Percentiles rank a stretch among this genome's conserved stretches.
Evolutionary conservation across 1,140 invertebrate species (phyloP).

Genomic region (Papilio polytes): DNA sequence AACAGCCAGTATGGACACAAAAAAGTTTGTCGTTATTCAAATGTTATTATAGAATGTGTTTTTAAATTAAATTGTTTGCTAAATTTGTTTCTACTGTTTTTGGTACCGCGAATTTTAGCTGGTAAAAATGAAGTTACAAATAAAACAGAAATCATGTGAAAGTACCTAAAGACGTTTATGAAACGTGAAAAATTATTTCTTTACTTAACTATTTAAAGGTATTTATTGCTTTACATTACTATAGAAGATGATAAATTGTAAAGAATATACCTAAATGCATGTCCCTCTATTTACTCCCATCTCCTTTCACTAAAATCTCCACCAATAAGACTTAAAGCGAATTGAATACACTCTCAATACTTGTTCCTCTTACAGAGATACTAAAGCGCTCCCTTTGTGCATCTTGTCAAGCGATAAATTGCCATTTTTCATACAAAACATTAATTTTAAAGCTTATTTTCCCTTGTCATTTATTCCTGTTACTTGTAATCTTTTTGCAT

Average conservation of each 20-base stretch:
- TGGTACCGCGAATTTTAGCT: too few relatives aligned
- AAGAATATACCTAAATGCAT: neutral
- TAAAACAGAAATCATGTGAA: too few relatives aligned
- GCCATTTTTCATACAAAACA: conserved; percentile 13
- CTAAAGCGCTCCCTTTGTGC: conserved; percentile 58
- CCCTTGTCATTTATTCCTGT: conserved; percentile 34
- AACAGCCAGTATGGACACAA: too few relatives aligned
- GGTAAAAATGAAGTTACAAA: too few relatives aligned
- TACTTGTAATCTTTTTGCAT: conserved; percentile 53
- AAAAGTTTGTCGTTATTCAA: too few relatives aligned
- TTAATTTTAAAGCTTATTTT: conserved; percentile 48
- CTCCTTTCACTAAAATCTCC: conserved; percentile 57
- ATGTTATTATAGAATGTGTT: too few relatives aligned
- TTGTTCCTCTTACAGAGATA: conserved; percentile 67
- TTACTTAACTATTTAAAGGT: neutral
- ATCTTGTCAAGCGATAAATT: conserved; percentile 45
- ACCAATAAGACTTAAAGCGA: conserved; percentile 61
- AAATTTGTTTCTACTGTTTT: too few relatives aligned
- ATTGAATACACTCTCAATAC: conserved; percentile 61
- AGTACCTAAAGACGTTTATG: too few relatives aligned
- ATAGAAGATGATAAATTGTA: neutral
- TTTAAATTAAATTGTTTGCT: too few relatives aligned
- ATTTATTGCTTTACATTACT: neutral
- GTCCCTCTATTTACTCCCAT: conserved; percentile 39
- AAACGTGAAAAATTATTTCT: too few relatives aligned